Evolutionary conservation across 2,797 vertebrate species (phyloP).

Genomic region (Liasis olivaceus): DNA sequence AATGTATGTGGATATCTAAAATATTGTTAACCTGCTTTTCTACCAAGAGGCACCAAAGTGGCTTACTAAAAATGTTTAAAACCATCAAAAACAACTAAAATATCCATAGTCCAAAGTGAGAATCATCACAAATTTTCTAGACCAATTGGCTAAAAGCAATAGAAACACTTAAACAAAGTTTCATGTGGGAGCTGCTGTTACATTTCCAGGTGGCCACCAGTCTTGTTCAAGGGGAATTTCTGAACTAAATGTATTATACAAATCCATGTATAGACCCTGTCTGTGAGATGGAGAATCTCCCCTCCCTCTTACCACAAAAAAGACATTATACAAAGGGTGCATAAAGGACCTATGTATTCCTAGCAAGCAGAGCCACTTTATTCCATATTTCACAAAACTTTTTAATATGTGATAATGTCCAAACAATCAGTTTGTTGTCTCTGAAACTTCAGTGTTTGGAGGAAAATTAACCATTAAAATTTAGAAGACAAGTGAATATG

Average conservation of each 20-base stretch:
- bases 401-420: neutral
- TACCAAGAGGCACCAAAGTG: neutral
- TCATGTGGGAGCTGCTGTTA: too few relatives aligned
- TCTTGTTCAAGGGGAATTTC: too few relatives aligned
- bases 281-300: too few relatives aligned
- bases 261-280: too few relatives aligned
- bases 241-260: too few relatives aligned
- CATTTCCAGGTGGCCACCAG: too few relatives aligned
- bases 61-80: neutral
- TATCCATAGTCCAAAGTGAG: neutral
- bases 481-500: neutral
- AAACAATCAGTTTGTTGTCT: neutral
- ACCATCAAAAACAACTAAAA: neutral
- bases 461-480: neutral
- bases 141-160: too few relatives aligned
- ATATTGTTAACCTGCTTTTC: neutral
- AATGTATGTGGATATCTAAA: neutral
- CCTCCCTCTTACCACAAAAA: neutral
- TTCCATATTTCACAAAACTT: neutral
- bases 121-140: neutral
- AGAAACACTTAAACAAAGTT: too few relatives aligned
- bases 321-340: neutral
- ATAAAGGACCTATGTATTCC: neutral
- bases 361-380: neutral
- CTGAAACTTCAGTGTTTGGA: neutral